Conservation (phyloP, 1,140 invertebrate genomes). For the Caenorhabditis latens region DNA sequence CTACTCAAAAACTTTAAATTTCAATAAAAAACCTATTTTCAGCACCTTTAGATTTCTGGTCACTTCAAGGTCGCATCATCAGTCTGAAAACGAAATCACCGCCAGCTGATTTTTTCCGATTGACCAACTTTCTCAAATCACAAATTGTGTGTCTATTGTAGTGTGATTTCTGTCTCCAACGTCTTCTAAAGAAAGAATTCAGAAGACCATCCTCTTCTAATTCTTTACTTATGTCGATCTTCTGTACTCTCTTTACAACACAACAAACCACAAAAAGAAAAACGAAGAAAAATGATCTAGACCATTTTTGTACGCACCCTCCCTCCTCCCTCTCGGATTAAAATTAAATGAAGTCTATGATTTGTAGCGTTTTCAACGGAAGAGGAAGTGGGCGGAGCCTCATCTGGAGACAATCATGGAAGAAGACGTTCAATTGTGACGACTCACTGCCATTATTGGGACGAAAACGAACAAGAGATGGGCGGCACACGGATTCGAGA, state of each 20-base stretch:
- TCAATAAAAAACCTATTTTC: too few relatives aligned
- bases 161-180: constrained; percentile 1
- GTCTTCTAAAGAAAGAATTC: not conserved
- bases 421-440: constrained; percentile 25
- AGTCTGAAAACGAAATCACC: too few relatives aligned
- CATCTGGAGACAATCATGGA: not conserved
- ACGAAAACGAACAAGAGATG: constrained; percentile 5
- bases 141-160: constrained; percentile 6
- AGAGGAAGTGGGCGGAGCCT: not conserved
- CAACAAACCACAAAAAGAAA: constrained; percentile 9
- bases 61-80: too few relatives aligned
- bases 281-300: constrained; percentile 13
- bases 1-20: too few relatives aligned
- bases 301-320: not conserved
- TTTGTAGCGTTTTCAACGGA: constrained; percentile 34
- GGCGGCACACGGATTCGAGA: not conserved
- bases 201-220: not conserved
- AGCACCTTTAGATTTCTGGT: too few relatives aligned
- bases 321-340: not conserved
- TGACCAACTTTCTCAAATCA: not conserved
- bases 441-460: constrained; percentile 33
- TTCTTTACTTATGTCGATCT: not conserved
- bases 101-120: not conserved
- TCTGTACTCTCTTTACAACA: not conserved
- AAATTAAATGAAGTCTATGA: not conserved